A percentile compares a stretch with the other conserved stretches of the same genome.
These are phyloP conservation scores for Haliclona indistincta DNA, from an alignment of 37 sponge, comb jelly and placozoan genomes.

Conservation along the genomic window DNA sequence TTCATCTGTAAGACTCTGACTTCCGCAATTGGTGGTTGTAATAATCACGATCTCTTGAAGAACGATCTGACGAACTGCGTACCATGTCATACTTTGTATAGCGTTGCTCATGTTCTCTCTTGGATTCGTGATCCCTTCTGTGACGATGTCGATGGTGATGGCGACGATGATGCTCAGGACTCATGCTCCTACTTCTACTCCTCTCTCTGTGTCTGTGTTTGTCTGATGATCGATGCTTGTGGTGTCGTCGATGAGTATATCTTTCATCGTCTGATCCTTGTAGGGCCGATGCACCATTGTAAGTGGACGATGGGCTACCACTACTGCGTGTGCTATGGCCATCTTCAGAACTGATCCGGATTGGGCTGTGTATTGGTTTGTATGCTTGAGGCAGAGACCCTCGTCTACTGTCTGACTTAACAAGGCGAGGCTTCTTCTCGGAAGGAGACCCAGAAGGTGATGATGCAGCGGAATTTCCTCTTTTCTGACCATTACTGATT, in stretches of 20 bases:
- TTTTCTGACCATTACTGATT: neutral
- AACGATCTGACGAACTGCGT: too few relatives aligned
- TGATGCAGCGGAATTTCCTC: neutral
- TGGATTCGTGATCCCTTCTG: neutral
- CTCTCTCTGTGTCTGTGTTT: too few relatives aligned
- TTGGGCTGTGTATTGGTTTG: conserved; percentile 47
- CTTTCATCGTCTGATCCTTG: conserved; percentile 20
- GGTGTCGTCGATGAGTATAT: neutral
- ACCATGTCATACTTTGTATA: too few relatives aligned
- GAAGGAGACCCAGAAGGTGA: neutral
- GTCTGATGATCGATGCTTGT: too few relatives aligned
- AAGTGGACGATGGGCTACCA: neutral
- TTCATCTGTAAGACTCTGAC: too few relatives aligned
- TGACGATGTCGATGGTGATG: neutral
- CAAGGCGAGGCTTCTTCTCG: neutral
- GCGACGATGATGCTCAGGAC: neutral
- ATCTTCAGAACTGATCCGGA: conserved; percentile 16
- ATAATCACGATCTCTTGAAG: too few relatives aligned
- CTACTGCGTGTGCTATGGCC: neutral
- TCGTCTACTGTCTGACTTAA: neutral
- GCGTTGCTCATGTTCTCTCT: neutral
- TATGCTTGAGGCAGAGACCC: conserved; percentile 4
- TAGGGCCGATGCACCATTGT: conserved; percentile 31
- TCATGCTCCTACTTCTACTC: neutral
- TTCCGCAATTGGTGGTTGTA: too few relatives aligned